Conservation (phyloP, 2,888 invertebrate genomes). For the Apomyelois bistriatella region DNA sequence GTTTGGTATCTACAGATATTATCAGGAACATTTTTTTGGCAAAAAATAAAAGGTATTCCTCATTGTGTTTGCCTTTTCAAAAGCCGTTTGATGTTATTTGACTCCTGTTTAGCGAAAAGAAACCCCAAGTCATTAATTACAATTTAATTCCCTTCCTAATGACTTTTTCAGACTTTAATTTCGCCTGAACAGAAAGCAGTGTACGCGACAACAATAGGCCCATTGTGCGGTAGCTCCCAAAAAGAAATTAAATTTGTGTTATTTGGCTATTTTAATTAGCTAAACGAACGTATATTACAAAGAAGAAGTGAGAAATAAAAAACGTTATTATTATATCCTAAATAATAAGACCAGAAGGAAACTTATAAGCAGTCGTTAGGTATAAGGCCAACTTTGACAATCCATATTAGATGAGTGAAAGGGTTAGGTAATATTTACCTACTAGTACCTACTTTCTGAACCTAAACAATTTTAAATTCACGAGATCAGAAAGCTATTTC, state of each 20-base stretch:
- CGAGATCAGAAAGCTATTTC: too few relatives aligned
- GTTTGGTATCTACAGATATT: too few relatives aligned
- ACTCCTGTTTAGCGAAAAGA: constrained; percentile 1
- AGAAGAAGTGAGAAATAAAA: background rate
- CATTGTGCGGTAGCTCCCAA: background rate
- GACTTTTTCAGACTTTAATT: constrained; percentile 11
- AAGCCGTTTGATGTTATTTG: constrained; percentile 1
- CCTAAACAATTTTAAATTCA: too few relatives aligned
- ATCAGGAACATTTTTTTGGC: constrained; percentile 21
- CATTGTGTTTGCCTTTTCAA: constrained; percentile 12
- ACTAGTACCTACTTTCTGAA: too few relatives aligned
- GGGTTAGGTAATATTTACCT: too few relatives aligned
- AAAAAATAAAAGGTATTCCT: background rate
- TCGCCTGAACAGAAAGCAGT: background rate
- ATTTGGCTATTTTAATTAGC: constrained; percentile 6
- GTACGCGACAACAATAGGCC: constrained; percentile 11
- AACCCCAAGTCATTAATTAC: constrained; percentile 11
- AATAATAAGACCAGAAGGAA: too few relatives aligned
- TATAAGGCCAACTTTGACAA: too few relatives aligned
- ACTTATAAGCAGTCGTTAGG: too few relatives aligned
- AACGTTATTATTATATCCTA: background rate
- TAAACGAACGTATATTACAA: background rate
- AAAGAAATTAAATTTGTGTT: constrained; percentile 9
- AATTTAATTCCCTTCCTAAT: constrained; percentile 14
- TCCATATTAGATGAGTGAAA: too few relatives aligned